Evolutionary conservation across 2,113 vertebrate genomes (phyloP), one percentile per base, ranked within the genome.

Genomic region (Phycodurus eques): DNA sequence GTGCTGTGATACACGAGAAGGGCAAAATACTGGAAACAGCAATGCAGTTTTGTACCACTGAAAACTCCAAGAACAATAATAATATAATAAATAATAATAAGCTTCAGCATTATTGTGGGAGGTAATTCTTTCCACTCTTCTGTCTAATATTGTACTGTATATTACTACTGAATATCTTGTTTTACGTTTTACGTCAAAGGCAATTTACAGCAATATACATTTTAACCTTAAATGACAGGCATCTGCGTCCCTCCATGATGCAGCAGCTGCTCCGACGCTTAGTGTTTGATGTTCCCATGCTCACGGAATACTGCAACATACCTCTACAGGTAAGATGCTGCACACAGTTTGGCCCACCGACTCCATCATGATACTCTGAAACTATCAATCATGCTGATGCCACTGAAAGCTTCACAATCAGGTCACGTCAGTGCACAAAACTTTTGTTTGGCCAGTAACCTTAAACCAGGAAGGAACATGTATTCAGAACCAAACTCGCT

Each of bases 281-380:
- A 8, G 96, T 98, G 72, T 98, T 99, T 70, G 97, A 99, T 47
- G 96, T 99, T 44, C 97, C 97, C 0, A 87, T 95, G 79, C 96
- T 99, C 70, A 94, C 90, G 2, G 96, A 99, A 73, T 97, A 98
- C 86, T 97, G 95, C 91, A 95, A 94, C 91, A 96, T 99, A 93
- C 94, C 97, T 66, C 93, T 99, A 1, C 92, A 93, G 94, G 97
- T 99, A 90, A 92, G 82, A 68, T 53, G 12, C 51, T 22, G 17
- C n/a, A 51, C 20, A 6, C 5, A 0, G 1, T 31, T 33, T 13
- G 3, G 72, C 31, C n/a, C 47, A 2, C 19, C 9, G 3, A 56
- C 17, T 59, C 27, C 53, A 44, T 62, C 13, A 61, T 65, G 33
- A 73, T 72, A 63, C 63, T 62, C 42, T 31, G 61, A 46, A 51